Percentiles rank a stretch among this genome's conserved stretches.
These are phyloP conservation scores for Sminthopsis crassicaudata DNA, from an alignment of 2,113 vertebrate species.

Conservation along the genomic window DNA sequence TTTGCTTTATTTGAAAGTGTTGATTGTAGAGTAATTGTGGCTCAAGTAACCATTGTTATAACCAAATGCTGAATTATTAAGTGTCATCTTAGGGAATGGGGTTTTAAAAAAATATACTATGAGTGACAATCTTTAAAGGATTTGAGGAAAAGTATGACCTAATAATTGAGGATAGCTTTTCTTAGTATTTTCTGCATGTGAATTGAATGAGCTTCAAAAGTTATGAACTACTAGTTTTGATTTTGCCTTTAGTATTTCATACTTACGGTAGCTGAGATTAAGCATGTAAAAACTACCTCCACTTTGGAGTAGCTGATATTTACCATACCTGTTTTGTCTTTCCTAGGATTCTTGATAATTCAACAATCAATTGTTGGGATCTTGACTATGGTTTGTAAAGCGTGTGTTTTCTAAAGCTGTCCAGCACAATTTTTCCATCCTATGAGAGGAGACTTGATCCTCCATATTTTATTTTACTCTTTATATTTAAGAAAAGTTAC, in stretches of 20 bases:
- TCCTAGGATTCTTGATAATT: conserved; percentile 44
- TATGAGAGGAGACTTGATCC: conserved; percentile 42
- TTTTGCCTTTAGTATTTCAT: not conserved
- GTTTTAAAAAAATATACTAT: conserved; percentile 59
- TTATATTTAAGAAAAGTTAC: conserved; percentile 39
- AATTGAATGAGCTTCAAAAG: conserved; percentile 40
- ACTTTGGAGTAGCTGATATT: conserved; percentile 41
- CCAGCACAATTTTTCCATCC: conserved; percentile 5
- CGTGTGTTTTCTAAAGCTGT: conserved; percentile 46
- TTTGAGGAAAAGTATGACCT: conserved; percentile 40
- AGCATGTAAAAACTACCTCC: not conserved
- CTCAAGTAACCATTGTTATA: conserved; percentile 8
- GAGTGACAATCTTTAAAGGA: conserved; percentile 55
- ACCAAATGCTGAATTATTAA: conserved; percentile 32
- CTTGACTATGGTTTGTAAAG: conserved; percentile 49
- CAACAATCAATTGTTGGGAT: not conserved
- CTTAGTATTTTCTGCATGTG: conserved; percentile 4
- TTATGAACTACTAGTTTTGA: conserved; percentile 45
- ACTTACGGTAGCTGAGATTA: not conserved
- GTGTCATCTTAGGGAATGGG: conserved; percentile 61
- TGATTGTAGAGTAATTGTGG: conserved; percentile 48
- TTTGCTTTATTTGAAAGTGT: conserved; percentile 58
- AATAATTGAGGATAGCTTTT: conserved; percentile 26
- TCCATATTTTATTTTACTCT: conserved; percentile 44
- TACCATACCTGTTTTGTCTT: conserved; percentile 7